Evolutionary conservation across 2,113 vertebrate genomes (phyloP).

Genomic region (rat (Rattus norvegicus)): DNA sequence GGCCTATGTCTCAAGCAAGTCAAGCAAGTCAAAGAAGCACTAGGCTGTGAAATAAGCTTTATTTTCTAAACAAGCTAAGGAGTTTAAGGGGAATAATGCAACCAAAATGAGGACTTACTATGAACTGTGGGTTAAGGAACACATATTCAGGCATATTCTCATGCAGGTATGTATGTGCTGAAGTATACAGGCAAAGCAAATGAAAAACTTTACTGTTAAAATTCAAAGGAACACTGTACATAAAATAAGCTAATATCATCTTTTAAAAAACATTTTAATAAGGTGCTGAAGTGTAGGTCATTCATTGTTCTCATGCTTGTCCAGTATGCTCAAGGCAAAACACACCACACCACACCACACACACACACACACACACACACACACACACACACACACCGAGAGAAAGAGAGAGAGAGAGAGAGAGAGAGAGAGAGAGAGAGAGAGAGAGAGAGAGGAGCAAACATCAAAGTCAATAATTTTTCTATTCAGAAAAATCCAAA

Average conservation of each 20-base stretch:
- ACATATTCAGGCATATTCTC: not conserved
- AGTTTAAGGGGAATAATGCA: not conserved
- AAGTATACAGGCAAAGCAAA: fast-evolving
- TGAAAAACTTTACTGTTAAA: not conserved
- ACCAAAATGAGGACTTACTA: not conserved
- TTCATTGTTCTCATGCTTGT: not conserved
- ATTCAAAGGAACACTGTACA: not conserved
- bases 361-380: not conserved
- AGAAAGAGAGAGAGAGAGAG: not conserved
- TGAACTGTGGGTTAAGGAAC: not conserved
- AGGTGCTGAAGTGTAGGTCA: fast-evolving
- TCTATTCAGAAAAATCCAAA: not conserved
- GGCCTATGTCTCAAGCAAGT: not conserved
- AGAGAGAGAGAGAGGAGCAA: not conserved
- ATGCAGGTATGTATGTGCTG: fast-evolving
- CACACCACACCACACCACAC: not conserved
- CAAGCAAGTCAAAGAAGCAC: not conserved
- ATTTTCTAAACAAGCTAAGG: not conserved
- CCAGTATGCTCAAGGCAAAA: not conserved
- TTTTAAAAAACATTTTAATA: not conserved
- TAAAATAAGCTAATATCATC: not conserved
- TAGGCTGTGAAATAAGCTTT: not conserved
- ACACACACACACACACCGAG: not conserved
- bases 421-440: not conserved
- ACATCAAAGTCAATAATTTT: not conserved